Evolutionary conservation across 2,888 invertebrate species (phyloP), one percentile per base, ranked within the genome.

Genomic region (Macrophya annulata): DNA sequence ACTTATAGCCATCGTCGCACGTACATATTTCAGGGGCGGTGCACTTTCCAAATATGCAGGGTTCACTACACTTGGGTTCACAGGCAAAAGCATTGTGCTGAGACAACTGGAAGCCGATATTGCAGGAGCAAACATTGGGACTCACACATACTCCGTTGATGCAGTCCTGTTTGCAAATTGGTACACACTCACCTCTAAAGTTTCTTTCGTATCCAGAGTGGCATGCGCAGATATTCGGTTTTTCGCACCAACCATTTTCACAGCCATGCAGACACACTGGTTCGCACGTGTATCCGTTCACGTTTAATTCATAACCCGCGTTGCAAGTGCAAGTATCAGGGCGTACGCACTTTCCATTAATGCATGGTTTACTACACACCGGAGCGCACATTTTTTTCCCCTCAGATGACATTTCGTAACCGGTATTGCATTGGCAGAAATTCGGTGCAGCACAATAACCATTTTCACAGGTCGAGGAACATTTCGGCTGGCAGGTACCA

Each of bases 211-310:
- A 97, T 0, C 97, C 97, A 0, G 94, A 94, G 88, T 96, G 96
- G 90, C 97, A 97, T 86, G 96, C 94, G 90, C 97, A 97, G 89
- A 96, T 95, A 92, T 96, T 96, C 0, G 97, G 97, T 0, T 95
- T 95, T 0, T 96, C 95, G 88, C 97, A 97, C 25, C 95, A 94
- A 0, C 97, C 97, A 90, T 97, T 97, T 12, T 94, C 94, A 88
- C 97, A 97, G 0, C 97, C 97, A 21, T 95, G 95, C 0, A 95
- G 94, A 89, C 97, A 97, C 87, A 95, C 93, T 0, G 96, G 95
- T 8, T 94, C 88, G 87, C 96, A 96, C 84, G 95, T 94, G 89
- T 48, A 88, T 1, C 62, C 88, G 1, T 88, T 88, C 10, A 77
- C 85, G 84, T 92, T 91, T 0, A 72, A 8, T 17, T 94, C 93